These are phyloP conservation scores for Blastomussa wellsi DNA, from an alignment of 92 coral and sea anemone species.

Conservation along the genomic window DNA sequence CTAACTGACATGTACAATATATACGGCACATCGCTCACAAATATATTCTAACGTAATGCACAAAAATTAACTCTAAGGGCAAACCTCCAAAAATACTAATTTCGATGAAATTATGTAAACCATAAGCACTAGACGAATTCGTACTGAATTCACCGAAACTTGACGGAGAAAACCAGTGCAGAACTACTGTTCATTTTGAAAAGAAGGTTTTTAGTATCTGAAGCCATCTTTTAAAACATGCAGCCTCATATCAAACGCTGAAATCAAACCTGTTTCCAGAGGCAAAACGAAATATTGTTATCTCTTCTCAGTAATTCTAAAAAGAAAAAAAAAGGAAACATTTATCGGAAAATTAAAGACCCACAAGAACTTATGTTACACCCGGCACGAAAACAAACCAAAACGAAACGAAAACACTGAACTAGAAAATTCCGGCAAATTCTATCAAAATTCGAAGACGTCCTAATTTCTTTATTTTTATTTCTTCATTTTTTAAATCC, in stretches of 20 bases:
- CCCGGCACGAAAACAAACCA: background rate
- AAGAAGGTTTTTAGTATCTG: background rate
- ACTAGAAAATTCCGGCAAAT: background rate
- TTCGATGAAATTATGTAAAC: background rate
- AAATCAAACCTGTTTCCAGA: background rate
- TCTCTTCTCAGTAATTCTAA: background rate
- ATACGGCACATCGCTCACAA: background rate
- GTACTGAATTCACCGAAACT: background rate
- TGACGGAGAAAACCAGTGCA: background rate
- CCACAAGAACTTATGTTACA: background rate
- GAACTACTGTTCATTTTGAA: background rate
- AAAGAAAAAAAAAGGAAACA: background rate
- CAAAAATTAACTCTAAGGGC: background rate
- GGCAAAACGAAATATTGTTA: background rate
- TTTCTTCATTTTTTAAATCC: background rate
- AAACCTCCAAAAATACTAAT: background rate
- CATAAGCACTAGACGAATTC: background rate
- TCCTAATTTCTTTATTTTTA: background rate
- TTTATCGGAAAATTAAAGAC: background rate
- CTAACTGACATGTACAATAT: background rate
- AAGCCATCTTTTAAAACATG: background rate
- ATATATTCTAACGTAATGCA: background rate
- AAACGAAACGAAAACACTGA: background rate
- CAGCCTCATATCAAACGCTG: background rate
- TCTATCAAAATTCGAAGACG: background rate